Conservation (phyloP, 2,113 vertebrate species). For the Burhinus bistriatus region DNA sequence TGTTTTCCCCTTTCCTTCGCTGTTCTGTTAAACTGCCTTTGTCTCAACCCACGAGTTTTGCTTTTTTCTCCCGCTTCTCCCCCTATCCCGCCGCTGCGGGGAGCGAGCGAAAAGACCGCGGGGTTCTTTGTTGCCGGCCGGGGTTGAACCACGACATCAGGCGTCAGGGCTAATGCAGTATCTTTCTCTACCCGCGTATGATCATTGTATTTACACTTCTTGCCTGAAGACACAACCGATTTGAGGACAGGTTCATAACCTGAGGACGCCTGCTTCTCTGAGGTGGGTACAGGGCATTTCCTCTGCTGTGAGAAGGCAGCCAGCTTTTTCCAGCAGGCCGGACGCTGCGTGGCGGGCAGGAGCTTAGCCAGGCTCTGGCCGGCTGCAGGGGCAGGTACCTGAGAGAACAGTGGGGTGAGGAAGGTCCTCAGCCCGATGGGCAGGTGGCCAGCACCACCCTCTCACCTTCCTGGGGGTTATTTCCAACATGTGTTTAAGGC, state of each 20-base stretch:
- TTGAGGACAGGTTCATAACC: neutral
- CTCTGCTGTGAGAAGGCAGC: neutral
- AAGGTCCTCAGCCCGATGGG: neutral
- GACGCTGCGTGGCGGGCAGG: fast-evolving
- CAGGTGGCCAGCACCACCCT: neutral
- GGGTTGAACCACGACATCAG: neutral
- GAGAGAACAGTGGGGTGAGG: neutral
- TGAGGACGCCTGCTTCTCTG: neutral
- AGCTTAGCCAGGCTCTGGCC: neutral
- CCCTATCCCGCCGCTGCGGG: neutral
- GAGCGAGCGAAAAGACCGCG: neutral
- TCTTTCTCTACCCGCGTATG: neutral
- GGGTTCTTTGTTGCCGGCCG: neutral
- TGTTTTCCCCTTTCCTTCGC: neutral
- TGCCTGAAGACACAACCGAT: neutral
- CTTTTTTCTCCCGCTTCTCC: neutral
- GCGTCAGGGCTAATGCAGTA: neutral
- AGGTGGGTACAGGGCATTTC: neutral
- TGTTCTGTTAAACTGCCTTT: neutral
- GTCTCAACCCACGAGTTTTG: neutral
- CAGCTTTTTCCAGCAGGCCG: neutral
- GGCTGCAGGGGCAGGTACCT: neutral
- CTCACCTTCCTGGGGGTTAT: neutral
- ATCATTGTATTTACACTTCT: neutral
- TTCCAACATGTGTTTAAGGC: neutral